Evolutionary conservation across 2,888 invertebrate genomes (phyloP), one percentile per base, ranked within the genome.

Genomic region (Epiblema foenella): DNA sequence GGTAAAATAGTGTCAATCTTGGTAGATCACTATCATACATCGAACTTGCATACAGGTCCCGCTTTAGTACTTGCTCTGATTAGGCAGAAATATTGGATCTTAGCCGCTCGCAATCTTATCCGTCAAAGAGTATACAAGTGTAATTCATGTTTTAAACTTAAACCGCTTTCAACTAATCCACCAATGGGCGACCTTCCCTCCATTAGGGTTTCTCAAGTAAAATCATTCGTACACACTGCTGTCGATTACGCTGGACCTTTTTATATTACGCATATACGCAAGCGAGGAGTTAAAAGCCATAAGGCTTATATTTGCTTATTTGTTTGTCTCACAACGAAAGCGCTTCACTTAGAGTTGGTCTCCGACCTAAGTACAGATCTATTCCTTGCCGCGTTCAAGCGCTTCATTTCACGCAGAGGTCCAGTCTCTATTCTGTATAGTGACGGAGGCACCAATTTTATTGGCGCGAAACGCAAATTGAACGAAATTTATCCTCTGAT

Each of bases 401-500:
- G 75, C 3, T 76, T 74, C 60, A 57, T 76, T 4, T 58, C 77
- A 18, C 73, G 75, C 17, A 73, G 77, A 9, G 75, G 77, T n/a
- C 74, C 76, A n/a, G 69, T 72, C 15, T 29, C 20, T 15, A 18
- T 52, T 18, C 39, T 74, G 33, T 72, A 75, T 49, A 69, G 65
- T 1, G 75, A 75, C 39, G 20, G 46, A 17, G 75, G 68, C 2
- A 75, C 72, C 0, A 75, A 75, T 49, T 75, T 68, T 60, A 42
- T 69, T 71, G 54, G 54, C 2, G 54, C 54, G 11, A 54, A 24
- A 54, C 54, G 54, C 24, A 54, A 54, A 24, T 12, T 54, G 24
- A n/a, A n/a, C n/a, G n/a, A n/a, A n/a, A n/a, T n/a, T n/a, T n/a
- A n/a, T n/a, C n/a, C n/a, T n/a, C n/a, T n/a, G n/a, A n/a, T n/a